A percentile compares a stretch with the other conserved stretches of the same genome.
phyloP scores from a whole-genome alignment of 2,113 vertebrate species.

The Scalopus aquaticus region DNA sequence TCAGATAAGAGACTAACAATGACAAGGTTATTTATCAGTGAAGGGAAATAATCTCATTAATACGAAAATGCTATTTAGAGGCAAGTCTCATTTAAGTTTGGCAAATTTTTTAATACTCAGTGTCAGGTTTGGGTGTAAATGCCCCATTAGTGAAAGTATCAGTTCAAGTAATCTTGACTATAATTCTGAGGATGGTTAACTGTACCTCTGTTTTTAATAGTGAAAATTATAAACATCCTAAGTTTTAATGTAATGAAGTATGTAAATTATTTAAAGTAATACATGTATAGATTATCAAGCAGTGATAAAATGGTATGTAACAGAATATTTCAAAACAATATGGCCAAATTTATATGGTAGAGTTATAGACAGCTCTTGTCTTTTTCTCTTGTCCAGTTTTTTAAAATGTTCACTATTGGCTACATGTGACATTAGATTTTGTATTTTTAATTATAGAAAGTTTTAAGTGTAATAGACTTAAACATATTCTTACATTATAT shows the following conservation, averaged over 20 bases:
- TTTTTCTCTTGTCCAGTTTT: background rate
- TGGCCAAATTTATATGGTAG: background rate
- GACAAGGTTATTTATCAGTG: background rate
- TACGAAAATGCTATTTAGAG: background rate
- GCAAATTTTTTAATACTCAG: background rate
- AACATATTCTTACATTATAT: background rate
- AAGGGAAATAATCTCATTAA: background rate
- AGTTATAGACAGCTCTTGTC: background rate
- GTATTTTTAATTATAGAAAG: background rate
- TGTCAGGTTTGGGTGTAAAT: background rate
- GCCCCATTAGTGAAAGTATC: background rate
- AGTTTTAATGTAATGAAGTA: background rate
- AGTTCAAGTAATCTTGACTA: conserved; percentile 1
- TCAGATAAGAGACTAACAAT: background rate
- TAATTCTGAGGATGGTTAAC: background rate
- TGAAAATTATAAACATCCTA: background rate
- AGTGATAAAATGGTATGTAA: background rate
- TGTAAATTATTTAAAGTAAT: background rate
- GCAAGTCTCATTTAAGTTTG: background rate
- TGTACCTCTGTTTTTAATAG: background rate
- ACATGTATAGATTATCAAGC: background rate
- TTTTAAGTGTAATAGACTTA: conserved; percentile 15
- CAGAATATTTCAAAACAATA: background rate
- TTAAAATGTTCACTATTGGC: background rate
- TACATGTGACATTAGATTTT: background rate